Conservation (phyloP, 2,888 invertebrate genomes). For the Synanthedon andrenaeformis region DNA sequence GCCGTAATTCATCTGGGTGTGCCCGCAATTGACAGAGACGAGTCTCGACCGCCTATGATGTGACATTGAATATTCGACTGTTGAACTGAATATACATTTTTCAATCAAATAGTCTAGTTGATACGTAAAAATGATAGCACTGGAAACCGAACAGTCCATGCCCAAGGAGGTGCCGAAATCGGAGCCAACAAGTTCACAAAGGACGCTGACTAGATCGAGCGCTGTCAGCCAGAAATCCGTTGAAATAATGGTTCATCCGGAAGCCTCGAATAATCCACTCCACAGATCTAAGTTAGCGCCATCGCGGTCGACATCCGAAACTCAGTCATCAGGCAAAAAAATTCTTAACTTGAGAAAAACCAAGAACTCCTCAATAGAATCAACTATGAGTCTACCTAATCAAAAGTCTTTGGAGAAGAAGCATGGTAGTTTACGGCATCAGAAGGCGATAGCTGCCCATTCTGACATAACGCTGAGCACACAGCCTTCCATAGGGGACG, state of each 20-base stretch:
- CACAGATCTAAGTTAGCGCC: constrained; percentile 62
- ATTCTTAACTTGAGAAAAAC: constrained; percentile 57
- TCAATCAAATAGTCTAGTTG: neutral
- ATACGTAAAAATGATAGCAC: constrained; percentile 48
- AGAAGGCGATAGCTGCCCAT: constrained; percentile 72
- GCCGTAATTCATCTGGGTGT: constrained; percentile 53
- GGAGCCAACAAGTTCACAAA: constrained; percentile 54
- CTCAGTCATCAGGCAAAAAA: constrained; percentile 56
- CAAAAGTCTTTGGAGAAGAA: constrained; percentile 67
- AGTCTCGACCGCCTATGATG: constrained; percentile 62
- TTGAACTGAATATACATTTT: neutral
- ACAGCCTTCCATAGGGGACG: constrained; percentile 63
- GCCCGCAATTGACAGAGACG: constrained; percentile 55
- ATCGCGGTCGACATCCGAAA: constrained; percentile 57
- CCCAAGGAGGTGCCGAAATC: constrained; percentile 45
- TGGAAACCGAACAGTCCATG: constrained; percentile 55
- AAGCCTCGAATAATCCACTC: constrained; percentile 53
- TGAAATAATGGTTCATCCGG: constrained; percentile 67
- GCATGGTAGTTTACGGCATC: constrained; percentile 70
- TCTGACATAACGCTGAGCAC: constrained; percentile 68
- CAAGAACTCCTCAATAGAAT: constrained; percentile 65
- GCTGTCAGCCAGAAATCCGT: constrained; percentile 74
- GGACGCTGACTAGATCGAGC: constrained; percentile 70
- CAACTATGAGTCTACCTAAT: constrained; percentile 65
- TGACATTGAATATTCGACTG: constrained; percentile 24